Evolutionary conservation across 2,888 invertebrate genomes (phyloP), one percentile per base, ranked within the genome.

Genomic region (Deilephila porcellus): DNA sequence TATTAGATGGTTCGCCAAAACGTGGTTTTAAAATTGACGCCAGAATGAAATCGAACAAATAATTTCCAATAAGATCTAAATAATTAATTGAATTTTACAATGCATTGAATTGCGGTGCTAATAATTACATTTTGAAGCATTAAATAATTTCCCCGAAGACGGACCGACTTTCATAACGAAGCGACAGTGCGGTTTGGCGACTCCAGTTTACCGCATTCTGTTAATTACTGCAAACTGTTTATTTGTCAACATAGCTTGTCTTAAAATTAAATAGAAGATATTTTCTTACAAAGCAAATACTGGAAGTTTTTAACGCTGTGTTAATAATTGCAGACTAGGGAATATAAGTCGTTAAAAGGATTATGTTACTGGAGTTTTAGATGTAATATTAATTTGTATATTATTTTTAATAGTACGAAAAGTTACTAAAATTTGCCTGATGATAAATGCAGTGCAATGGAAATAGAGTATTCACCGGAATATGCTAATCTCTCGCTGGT

Each of bases 131-230:
- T 75, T 74, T 73, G 59, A 52, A 60, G 53, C 62, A 76, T 78
- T 76, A 78, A 75, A 60, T 78, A 77, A 83, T 82, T 83, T 81
- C 82, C 79, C 81, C 37, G 0, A 81, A 74, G 83, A 34, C 73
- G 20, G 34, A 56, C 45, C 32, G 70, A 56, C 25, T 56, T 72
- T 71, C 71, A 72, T 34, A 63, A 72, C 63, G 62, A 53, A 53
- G 63, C 52, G 63, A 32, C 29, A 19, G 45, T 67, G 67, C 20
- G 67, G 67, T 52, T 1, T 25, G 37, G 17, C 17, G 20, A 25
- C 19, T 25, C n/a, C 29, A 19, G 63, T 53, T 56, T 53, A 63
- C 6, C 29, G 45, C 20, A 67, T 64, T 52, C 67, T 25, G 45
- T 67, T 67, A 60, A 29, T 60, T 29, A 67, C 67, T 52, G 45